These are phyloP conservation scores for Calidris pygmaea DNA, from an alignment of 2,113 vertebrate species.

Conservation along the genomic window DNA sequence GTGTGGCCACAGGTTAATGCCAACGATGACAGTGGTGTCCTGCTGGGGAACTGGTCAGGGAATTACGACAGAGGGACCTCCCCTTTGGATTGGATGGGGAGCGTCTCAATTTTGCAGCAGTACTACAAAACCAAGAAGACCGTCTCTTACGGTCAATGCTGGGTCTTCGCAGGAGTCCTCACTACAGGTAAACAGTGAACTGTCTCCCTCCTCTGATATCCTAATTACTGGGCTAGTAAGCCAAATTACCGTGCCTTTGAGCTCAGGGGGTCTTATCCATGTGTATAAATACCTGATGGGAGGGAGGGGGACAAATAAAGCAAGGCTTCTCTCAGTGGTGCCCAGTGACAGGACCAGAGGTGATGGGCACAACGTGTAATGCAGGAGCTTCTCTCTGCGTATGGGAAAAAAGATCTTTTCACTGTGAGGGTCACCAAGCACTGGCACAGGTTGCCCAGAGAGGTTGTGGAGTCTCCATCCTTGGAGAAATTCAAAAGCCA, in stretches of 20 bases:
- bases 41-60: slow-evolving; percentile 68
- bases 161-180: slow-evolving; percentile 74
- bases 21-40: slow-evolving; percentile 44
- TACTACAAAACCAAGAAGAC: slow-evolving; percentile 40
- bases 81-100: slow-evolving; percentile 65
- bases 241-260: neutral
- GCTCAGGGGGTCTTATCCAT: neutral
- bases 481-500: neutral
- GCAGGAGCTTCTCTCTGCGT: neutral
- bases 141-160: slow-evolving; percentile 61
- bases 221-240: neutral
- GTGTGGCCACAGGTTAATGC: slow-evolving; percentile 58
- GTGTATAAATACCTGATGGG: fast-evolving
- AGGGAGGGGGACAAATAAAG: neutral
- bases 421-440: neutral
- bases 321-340: neutral
- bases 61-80: slow-evolving; percentile 1
- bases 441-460: neutral
- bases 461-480: neutral
- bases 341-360: neutral
- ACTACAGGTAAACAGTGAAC: slow-evolving; percentile 60
- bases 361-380: neutral
- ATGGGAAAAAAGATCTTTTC: neutral
- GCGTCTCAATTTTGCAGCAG: slow-evolving; percentile 61
- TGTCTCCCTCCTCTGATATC: neutral